Conservation (phyloP, 1,140 invertebrate species). For the Zaprionus nigranus region DNA sequence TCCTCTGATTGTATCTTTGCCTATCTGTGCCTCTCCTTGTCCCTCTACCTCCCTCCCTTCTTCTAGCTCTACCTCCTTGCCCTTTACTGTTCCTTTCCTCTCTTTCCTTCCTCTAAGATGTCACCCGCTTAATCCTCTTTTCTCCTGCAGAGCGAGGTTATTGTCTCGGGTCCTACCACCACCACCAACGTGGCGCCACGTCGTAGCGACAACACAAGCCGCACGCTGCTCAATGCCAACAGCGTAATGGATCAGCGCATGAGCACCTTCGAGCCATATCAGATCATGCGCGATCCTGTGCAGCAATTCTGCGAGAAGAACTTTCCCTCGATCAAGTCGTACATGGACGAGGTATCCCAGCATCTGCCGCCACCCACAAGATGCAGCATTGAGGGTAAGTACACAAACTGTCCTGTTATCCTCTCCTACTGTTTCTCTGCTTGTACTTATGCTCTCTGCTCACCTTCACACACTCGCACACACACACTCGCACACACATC, state of each 20-base stretch:
- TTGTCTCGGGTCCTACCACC: constrained; percentile 86
- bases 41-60: no score
- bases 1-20: no score
- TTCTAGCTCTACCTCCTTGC: no score
- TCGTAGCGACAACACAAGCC: constrained; percentile 89
- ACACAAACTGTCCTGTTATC: background rate
- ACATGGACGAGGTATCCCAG: constrained; percentile 94
- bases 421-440: constrained; percentile 22
- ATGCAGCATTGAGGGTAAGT: constrained; percentile 94
- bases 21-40: no score
- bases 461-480: constrained; percentile 18
- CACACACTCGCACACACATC: constrained; percentile 42
- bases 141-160: constrained; percentile 68
- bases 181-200: constrained; percentile 87
- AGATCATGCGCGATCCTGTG: constrained; percentile 93
- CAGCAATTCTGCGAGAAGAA: constrained; percentile 98
- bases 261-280: constrained; percentile 94
- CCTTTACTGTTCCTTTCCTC: no score
- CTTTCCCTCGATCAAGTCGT: constrained; percentile 94
- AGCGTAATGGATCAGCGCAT: constrained; percentile 88
- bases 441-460: background rate
- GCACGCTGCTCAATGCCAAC: constrained; percentile 88
- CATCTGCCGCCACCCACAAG: constrained; percentile 94
- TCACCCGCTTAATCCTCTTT: background rate
- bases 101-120: background rate